Conservation (phyloP, 2,888 invertebrate genomes). For the Drosophila pullipes region DNA sequence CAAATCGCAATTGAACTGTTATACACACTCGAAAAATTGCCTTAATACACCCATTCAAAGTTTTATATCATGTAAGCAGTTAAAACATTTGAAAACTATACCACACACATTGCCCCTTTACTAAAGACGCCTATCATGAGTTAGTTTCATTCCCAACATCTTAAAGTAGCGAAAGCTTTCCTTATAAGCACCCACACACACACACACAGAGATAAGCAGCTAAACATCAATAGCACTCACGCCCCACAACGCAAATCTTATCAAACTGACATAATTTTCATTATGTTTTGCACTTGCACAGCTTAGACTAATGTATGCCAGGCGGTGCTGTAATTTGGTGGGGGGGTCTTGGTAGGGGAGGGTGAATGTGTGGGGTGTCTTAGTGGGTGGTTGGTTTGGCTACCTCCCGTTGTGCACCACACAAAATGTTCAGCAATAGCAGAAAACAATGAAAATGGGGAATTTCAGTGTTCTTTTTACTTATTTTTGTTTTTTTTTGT, state of each 20-base stretch:
- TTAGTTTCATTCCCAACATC: constrained; percentile 26
- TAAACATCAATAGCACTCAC: constrained; percentile 36
- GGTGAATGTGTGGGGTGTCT: background rate
- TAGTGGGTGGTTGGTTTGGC: constrained; percentile 9
- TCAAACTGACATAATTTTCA: constrained; percentile 79
- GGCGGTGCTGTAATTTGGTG: constrained; percentile 11
- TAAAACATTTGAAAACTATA: background rate
- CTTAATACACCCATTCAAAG: background rate
- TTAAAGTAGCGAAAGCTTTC: constrained; percentile 56
- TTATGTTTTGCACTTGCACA: constrained; percentile 76
- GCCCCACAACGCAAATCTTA: constrained; percentile 64
- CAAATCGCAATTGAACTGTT: background rate
- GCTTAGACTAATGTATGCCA: constrained; percentile 67
- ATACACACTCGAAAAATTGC: background rate
- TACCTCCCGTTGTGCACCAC: constrained; percentile 25
- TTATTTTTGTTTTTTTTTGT: background rate
- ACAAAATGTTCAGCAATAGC: constrained; percentile 55
- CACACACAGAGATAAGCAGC: background rate
- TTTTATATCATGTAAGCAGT: background rate
- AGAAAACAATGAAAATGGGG: constrained; percentile 37
- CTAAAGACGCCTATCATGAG: background rate
- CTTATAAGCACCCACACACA: constrained; percentile 30
- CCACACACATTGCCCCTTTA: no score
- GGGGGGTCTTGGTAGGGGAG: background rate
- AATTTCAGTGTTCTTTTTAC: background rate